Percentiles rank a stretch among this genome's conserved stretches.
Evolutionary conservation across 2,113 vertebrate species (phyloP).

Genomic region (Ondatra zibethicus): DNA sequence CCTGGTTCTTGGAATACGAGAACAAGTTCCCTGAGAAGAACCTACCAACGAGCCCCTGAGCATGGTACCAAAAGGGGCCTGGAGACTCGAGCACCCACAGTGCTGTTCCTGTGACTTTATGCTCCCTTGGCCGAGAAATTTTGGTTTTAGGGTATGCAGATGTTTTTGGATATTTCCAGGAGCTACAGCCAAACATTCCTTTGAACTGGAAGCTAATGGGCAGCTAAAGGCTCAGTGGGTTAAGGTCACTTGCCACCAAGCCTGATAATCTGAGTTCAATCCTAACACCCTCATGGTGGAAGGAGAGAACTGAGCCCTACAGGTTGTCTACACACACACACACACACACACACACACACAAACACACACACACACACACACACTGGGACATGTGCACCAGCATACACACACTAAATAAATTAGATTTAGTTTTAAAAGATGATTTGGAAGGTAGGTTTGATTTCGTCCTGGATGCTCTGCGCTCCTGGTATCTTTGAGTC

Average conservation of each 20-base stretch:
- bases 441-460: not conserved
- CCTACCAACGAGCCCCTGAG: not conserved
- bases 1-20: conserved; percentile 16
- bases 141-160: not conserved
- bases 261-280: not conserved
- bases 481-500: not conserved
- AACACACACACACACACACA: not conserved
- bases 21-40: not conserved
- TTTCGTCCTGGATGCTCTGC: not conserved
- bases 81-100: not conserved
- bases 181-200: not conserved
- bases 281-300: not conserved
- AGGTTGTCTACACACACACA: not conserved
- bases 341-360: not conserved
- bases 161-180: not conserved
- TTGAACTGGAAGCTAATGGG: not conserved
- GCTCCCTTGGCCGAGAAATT: not conserved
- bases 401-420: not conserved
- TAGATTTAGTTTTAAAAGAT: not conserved
- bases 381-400: not conserved
- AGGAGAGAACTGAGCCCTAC: not conserved
- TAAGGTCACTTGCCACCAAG: not conserved
- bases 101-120: not conserved
- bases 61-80: not conserved
- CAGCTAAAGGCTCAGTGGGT: not conserved